These are phyloP conservation scores for Rhopalosiphum maidis DNA, from an alignment of 1,140 invertebrate genomes.

Conservation along the genomic window DNA sequence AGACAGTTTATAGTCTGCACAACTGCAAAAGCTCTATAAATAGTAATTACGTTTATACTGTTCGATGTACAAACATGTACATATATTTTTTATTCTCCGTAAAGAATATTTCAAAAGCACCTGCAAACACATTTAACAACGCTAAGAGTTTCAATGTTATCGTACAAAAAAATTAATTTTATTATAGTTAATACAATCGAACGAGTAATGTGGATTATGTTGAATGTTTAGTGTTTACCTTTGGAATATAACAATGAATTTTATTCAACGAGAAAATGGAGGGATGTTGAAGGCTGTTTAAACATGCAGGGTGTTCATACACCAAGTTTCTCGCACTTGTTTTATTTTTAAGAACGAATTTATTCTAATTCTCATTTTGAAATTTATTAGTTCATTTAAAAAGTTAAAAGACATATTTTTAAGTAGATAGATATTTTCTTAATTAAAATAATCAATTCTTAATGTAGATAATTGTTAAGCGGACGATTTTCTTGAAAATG, in stretches of 20 bases:
- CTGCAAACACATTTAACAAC: too few species aligned
- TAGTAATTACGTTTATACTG: not conserved
- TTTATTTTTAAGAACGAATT: not conserved
- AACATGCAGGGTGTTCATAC: not conserved
- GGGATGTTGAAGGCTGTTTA: not conserved
- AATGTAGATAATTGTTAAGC: not conserved
- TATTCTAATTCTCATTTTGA: not conserved
- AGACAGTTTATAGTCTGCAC: not conserved
- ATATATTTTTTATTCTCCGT: not conserved
- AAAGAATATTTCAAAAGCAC: not conserved
- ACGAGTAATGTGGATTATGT: not conserved
- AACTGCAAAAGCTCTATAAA: not conserved
- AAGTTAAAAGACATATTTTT: not conserved
- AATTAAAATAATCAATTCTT: not conserved
- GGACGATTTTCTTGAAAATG: not conserved
- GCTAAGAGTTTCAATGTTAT: not conserved
- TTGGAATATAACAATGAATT: not conserved
- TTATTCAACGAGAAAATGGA: not conserved
- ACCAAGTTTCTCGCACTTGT: not conserved
- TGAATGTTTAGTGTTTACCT: not conserved
- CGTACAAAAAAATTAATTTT: too few species aligned
- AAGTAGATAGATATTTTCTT: not conserved
- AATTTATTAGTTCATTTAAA: not conserved
- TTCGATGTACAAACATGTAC: not conserved
- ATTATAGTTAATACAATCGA: too few species aligned